Base-by-base conservation (phyloP, 2,888 invertebrate genomes). In the Rambutsinella grinnellia region DNA sequence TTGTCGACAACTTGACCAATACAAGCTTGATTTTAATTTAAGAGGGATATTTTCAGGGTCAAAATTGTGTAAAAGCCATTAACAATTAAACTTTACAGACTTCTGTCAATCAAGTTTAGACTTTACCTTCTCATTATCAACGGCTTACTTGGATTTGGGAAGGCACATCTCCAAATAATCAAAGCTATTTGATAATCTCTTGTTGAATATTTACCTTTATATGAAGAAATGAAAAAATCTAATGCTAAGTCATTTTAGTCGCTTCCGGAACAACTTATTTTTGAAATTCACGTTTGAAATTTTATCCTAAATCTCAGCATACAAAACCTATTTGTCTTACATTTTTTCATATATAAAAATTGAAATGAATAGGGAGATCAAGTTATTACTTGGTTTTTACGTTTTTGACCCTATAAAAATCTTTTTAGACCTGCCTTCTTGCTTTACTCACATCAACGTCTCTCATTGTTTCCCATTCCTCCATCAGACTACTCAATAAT, bases 71-170 rank as follows among this genome's bases (percentile, higher is more conserved):
- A 28, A 28, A 23, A 27, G 2, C 13, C 44, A 44, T 44, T 65
- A 65, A 5, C 17, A 17, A 63, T 36, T 36, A 27, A 54, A 53
- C 21, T 56, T 65, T 8, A 44, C 2, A 49, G 28, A 54, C 23
- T 51, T 19, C 51, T 63, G 63, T 53, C 63, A 53, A 63, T 63
- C 63, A 63, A 13, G 36, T 13, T 36, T 36, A 36, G 36, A 13
- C 36, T 36, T 13, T 36, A 36, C 36, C 36, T 5, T 5, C 36
- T 5, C 36, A 36, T n/a, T n/a, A 36, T 36, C 13, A 36, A 36
- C 36, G n/a, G n/a, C n/a, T n/a, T n/a, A n/a, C n/a, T n/a, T n/a
- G n/a, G n/a, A n/a, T n/a, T n/a, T n/a, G n/a, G n/a, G n/a, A n/a
- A n/a, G n/a, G n/a, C n/a, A n/a, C n/a, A n/a, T n/a, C n/a, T n/a